Evolutionary conservation across 2,113 vertebrate species (phyloP).

Genomic region (Lepus timidus): DNA sequence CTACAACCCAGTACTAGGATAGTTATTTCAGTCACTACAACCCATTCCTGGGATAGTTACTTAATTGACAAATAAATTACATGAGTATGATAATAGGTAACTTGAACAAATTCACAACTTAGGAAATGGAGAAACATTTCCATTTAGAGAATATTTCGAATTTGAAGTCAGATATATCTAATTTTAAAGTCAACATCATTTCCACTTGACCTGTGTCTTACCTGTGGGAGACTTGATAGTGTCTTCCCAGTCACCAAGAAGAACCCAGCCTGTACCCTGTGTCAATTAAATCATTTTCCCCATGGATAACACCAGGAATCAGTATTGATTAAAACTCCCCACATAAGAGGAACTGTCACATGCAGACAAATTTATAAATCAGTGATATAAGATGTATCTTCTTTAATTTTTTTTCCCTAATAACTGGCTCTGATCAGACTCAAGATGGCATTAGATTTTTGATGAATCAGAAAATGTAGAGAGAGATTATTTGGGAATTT

Average conservation of each 20-base stretch:
- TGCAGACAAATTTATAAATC: background rate
- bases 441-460: background rate
- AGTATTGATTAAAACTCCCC: background rate
- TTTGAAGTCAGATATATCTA: background rate
- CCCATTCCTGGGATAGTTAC: background rate
- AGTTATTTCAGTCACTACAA: background rate
- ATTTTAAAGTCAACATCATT: background rate
- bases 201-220: background rate
- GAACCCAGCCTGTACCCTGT: fast-evolving
- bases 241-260: background rate
- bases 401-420: background rate
- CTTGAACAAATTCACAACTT: background rate
- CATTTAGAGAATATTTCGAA: background rate
- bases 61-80: background rate
- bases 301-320: background rate
- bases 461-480: background rate
- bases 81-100: background rate
- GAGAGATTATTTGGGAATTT: background rate
- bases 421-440: background rate
- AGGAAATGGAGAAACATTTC: background rate
- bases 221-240: background rate
- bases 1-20: background rate
- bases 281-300: background rate
- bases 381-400: background rate
- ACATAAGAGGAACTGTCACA: background rate